Evolutionary conservation across 1,140 invertebrate genomes (phyloP).

Genomic region (Aphaenogaster ashmeadi): DNA sequence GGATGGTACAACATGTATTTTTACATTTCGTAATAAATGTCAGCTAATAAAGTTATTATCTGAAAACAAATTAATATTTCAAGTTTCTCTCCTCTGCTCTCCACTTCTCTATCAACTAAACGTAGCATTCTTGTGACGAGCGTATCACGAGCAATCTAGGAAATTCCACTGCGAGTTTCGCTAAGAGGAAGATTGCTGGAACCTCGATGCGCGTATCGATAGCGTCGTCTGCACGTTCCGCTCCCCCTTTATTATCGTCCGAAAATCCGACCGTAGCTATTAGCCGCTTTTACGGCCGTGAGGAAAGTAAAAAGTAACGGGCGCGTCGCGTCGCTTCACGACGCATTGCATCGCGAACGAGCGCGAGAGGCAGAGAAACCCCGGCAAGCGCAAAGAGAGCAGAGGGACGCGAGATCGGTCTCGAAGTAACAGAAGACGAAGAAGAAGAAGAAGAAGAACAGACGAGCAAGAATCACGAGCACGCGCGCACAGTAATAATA

Average conservation of each 20-base stretch:
- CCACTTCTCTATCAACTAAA: neutral
- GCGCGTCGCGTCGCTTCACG: constrained; percentile 35
- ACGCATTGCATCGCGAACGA: constrained; percentile 3
- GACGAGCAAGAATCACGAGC: constrained; percentile 28
- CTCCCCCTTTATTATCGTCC: constrained; percentile 58
- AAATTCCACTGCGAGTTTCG: constrained; percentile 38
- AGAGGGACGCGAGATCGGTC: neutral
- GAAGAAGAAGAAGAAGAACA: neutral
- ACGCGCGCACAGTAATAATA: constrained; percentile 47
- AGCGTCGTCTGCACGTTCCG: constrained; percentile 47
- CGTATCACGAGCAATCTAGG: constrained; percentile 15
- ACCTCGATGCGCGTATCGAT: constrained; percentile 42
- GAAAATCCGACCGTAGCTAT: constrained; percentile 69
- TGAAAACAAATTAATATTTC: neutral
- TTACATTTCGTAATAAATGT: neutral
- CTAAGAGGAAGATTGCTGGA: constrained; percentile 27
- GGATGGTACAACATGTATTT: too few species aligned
- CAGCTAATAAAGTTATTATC: neutral
- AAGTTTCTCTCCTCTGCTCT: neutral
- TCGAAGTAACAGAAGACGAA: neutral
- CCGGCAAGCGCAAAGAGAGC: constrained; percentile 1
- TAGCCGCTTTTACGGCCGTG: constrained; percentile 66
- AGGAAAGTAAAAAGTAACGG: constrained; percentile 71
- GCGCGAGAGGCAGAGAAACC: neutral
- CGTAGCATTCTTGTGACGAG: constrained; percentile 13